Evolutionary conservation across 2,113 vertebrate genomes (phyloP).

Genomic region (Andinoacara biseriatus): DNA sequence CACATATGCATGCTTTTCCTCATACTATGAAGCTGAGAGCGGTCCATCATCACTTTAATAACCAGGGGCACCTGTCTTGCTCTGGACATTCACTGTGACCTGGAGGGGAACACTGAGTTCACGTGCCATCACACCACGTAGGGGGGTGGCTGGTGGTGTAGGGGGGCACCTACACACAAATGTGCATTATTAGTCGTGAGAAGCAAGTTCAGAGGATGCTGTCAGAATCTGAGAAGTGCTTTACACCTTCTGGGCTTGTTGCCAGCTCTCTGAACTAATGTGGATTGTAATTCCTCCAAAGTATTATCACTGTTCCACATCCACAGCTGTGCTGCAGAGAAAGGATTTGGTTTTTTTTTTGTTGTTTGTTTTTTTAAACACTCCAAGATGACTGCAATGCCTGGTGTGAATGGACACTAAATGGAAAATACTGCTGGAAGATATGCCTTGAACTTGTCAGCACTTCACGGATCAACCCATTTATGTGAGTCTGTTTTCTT

Average conservation of each 20-base stretch:
- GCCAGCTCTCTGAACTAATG: constrained; percentile 1
- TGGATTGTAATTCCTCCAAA: neutral
- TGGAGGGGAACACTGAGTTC: neutral
- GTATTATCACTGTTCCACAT: neutral
- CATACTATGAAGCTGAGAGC: neutral
- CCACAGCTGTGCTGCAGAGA: neutral
- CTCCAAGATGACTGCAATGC: neutral
- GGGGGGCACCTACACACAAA: neutral
- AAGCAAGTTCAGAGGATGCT: neutral
- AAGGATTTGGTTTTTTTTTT: neutral
- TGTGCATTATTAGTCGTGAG: neutral
- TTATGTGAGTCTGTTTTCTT: neutral
- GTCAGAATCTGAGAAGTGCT: neutral
- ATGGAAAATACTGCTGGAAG: neutral
- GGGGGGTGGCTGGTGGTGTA: too few relatives aligned
- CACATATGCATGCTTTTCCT: neutral
- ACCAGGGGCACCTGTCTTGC: neutral
- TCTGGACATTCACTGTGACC: neutral
- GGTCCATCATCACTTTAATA: too few relatives aligned
- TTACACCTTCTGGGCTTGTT: neutral
- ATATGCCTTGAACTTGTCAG: constrained; percentile 1
- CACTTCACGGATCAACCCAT: neutral
- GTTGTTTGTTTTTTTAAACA: too few relatives aligned
- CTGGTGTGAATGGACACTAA: neutral
- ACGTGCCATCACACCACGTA: neutral